Evolutionary conservation across 1,140 invertebrate species (phyloP).

Genomic region (Aphelinus atriplicis): DNA sequence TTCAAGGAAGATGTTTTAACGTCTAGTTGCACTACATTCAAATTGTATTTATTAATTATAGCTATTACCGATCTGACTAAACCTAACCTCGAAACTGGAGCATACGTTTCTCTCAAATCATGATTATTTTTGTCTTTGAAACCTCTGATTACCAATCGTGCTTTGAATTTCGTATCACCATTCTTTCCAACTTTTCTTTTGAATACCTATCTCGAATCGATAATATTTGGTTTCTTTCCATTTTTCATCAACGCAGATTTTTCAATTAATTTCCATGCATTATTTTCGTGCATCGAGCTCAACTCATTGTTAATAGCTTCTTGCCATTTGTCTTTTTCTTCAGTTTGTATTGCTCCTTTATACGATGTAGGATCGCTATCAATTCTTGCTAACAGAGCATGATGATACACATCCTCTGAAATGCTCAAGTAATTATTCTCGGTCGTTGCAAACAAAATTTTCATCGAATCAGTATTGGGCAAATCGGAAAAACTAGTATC

Average conservation of each 20-base stretch:
- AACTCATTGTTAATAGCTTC: neutral
- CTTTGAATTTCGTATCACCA: conserved; percentile 19
- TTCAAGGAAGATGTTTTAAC: conserved; percentile 59
- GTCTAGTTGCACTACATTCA: conserved; percentile 51
- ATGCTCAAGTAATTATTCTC: neutral
- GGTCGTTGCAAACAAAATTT: neutral
- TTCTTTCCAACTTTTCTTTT: conserved; percentile 3
- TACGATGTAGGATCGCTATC: conserved; percentile 18
- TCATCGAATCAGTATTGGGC: neutral
- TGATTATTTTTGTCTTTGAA: no score
- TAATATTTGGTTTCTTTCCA: neutral
- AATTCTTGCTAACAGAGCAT: neutral
- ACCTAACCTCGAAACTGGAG: conserved; percentile 21
- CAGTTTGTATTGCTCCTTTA: conserved; percentile 33
- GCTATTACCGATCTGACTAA: conserved; percentile 46
- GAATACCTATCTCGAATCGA: conserved; percentile 4
- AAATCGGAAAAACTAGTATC: neutral
- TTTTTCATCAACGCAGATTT: conserved; percentile 25
- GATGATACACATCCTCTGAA: neutral
- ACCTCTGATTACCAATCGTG: conserved; percentile 2
- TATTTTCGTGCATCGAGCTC: conserved; percentile 25
- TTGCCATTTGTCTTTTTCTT: conserved; percentile 1
- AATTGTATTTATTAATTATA: conserved; percentile 27
- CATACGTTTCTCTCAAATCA: no score
- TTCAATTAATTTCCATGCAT: conserved; percentile 21